Percentiles rank a stretch among this genome's conserved stretches.
Evolutionary conservation across 1,140 invertebrate species (phyloP).

Genomic region (Bombus fervidus): DNA sequence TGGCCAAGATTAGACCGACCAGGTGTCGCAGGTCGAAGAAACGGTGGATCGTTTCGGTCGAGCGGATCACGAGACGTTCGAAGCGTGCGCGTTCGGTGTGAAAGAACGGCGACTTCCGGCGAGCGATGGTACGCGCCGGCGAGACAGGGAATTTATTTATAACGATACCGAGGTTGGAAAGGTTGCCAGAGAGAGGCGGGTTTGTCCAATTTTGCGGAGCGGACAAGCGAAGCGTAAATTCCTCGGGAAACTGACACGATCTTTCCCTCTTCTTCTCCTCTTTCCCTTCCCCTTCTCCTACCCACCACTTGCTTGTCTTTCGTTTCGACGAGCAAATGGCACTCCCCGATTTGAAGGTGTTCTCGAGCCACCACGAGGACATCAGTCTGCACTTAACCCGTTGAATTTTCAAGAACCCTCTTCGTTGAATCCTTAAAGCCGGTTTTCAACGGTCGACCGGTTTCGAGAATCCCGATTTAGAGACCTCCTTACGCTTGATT

Average conservation of each 20-base stretch:
- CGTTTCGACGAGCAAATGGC: constrained; percentile 22
- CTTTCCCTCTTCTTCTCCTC: background rate
- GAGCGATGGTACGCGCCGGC: background rate
- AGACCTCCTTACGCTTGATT: background rate
- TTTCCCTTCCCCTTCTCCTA: no score
- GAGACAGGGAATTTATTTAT: constrained; percentile 23
- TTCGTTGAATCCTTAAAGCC: constrained; percentile 1
- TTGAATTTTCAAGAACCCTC: constrained; percentile 21
- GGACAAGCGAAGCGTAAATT: constrained; percentile 40
- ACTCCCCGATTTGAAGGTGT: constrained; percentile 8
- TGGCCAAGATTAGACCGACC: no score
- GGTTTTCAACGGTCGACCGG: background rate
- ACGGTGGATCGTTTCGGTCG: no score
- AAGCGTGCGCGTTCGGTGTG: no score
- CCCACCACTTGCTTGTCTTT: background rate
- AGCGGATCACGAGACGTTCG: no score
- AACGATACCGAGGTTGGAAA: constrained; percentile 1
- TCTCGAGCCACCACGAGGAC: constrained; percentile 17
- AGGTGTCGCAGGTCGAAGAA: no score
- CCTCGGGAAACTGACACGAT: constrained; percentile 35
- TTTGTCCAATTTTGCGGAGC: constrained; percentile 31
- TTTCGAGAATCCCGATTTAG: background rate
- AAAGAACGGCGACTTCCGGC: background rate
- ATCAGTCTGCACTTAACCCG: constrained; percentile 43
- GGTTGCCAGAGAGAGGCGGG: background rate